These are phyloP conservation scores for Brotogeris chrysoptera DNA, from an alignment of 2,797 vertebrate genomes.

Conservation along the genomic window DNA sequence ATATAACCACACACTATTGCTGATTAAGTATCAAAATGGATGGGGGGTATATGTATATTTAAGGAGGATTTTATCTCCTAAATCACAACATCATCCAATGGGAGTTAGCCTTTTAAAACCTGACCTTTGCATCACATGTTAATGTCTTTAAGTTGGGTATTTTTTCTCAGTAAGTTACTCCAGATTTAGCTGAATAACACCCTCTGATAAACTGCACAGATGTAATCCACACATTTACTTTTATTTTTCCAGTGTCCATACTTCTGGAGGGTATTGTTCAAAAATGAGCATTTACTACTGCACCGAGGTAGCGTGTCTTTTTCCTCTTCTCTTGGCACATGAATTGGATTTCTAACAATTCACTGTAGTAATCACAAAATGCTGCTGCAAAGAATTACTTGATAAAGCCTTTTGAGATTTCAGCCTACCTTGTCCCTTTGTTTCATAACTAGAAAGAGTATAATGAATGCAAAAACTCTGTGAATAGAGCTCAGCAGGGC, in stretches of 20 bases:
- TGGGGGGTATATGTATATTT: background rate
- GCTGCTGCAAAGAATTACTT: conserved; percentile 56
- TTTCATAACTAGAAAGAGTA: conserved; percentile 47
- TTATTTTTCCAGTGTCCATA: background rate
- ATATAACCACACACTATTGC: background rate
- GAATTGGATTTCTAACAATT: conserved; percentile 37
- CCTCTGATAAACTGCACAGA: background rate
- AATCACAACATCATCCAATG: background rate
- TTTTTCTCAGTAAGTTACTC: background rate
- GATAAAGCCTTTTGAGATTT: conserved; percentile 66
- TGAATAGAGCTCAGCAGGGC: conserved; percentile 60
- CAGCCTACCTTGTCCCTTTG: conserved; percentile 47
- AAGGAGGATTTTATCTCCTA: background rate
- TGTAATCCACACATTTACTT: background rate
- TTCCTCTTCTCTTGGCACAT: background rate
- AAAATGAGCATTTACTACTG: background rate
- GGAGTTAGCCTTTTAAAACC: background rate
- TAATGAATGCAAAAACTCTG: conserved; percentile 70
- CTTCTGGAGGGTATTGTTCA: background rate
- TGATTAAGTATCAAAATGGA: background rate
- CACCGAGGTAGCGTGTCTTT: background rate
- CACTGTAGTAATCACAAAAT: conserved; percentile 45
- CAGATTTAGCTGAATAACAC: background rate
- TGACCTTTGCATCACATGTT: background rate
- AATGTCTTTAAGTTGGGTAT: background rate